Conservation (phyloP, 2,113 vertebrate genomes). For the Aegithalos caudatus region DNA sequence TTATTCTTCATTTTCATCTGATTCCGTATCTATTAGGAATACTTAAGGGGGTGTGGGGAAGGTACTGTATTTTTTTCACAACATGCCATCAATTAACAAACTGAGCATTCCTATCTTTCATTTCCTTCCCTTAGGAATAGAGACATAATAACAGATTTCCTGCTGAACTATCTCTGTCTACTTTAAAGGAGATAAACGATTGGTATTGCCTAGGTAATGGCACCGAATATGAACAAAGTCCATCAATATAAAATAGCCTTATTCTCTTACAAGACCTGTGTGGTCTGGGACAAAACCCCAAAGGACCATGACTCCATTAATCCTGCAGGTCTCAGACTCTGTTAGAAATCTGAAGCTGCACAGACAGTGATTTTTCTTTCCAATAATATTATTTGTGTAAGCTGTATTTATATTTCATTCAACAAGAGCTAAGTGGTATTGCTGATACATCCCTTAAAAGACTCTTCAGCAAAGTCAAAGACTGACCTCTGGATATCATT, state of each 20-base stretch:
- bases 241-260: constrained; percentile 35
- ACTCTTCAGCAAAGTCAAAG: constrained; percentile 6
- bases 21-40: not conserved
- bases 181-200: constrained; percentile 57
- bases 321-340: not conserved
- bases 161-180: constrained; percentile 46
- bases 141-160: constrained; percentile 50
- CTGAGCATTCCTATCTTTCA: constrained; percentile 1
- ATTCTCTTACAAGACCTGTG: constrained; percentile 34
- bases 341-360: constrained; percentile 18
- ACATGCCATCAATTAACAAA: constrained; percentile 25
- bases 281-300: constrained; percentile 19
- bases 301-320: constrained; percentile 35
- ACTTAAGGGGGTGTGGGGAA: not conserved
- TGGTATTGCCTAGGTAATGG: constrained; percentile 28
- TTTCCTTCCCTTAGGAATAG: constrained; percentile 32
- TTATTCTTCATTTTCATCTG: constrained; percentile 7
- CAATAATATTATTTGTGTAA: constrained; percentile 53
- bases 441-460: not conserved
- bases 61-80: not conserved
- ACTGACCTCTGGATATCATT: constrained; percentile 33
- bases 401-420: constrained; percentile 41
- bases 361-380: constrained; percentile 2
- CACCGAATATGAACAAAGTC: constrained; percentile 35
- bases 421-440: constrained; percentile 36